Conservation (phyloP, 2,888 invertebrate species). For the Drosophila trichaetosa region DNA sequence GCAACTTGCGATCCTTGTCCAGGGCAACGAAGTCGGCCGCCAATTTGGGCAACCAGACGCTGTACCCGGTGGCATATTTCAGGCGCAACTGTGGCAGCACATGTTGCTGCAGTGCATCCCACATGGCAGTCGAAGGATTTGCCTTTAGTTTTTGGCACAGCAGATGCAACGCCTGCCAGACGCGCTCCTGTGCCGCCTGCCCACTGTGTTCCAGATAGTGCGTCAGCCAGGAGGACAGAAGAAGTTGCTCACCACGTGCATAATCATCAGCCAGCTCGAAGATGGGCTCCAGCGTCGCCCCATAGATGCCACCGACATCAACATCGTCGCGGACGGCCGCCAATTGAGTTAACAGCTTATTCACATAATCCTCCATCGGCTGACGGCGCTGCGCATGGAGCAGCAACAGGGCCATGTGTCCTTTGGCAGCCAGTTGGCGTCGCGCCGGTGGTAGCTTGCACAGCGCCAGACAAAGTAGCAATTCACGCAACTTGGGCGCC, state of each 20-base stretch:
- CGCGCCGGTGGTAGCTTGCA: conserved; percentile 82
- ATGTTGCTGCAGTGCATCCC: conserved; percentile 78
- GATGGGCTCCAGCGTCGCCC: conserved; percentile 75
- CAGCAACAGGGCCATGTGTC: conserved; percentile 84
- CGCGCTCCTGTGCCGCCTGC: conserved; percentile 82
- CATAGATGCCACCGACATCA: conserved; percentile 77
- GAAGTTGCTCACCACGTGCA: conserved; percentile 77
- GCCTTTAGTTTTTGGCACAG: conserved; percentile 60
- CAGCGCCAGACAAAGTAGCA: conserved; percentile 82
- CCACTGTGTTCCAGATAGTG: conserved; percentile 81
- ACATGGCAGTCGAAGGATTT: conserved; percentile 40
- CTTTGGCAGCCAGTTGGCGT: conserved; percentile 82
- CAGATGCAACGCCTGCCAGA: conserved; percentile 80
- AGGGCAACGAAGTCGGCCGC: conserved; percentile 80
- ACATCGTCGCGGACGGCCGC: conserved; percentile 73
- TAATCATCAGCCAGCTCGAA: conserved; percentile 79
- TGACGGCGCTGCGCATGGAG: conserved; percentile 82
- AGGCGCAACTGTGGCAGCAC: conserved; percentile 82
- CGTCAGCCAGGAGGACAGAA: conserved; percentile 83
- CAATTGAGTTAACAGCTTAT: conserved; percentile 81
- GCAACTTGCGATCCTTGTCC: conserved; percentile 74
- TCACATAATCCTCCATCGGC: conserved; percentile 81
- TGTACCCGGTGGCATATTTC: conserved; percentile 77
- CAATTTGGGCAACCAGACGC: conserved; percentile 80
- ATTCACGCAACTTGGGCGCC: conserved; percentile 82